Evolutionary conservation across 1,140 invertebrate genomes (phyloP).

Genomic region (Ptiloglossa arizonensis): DNA sequence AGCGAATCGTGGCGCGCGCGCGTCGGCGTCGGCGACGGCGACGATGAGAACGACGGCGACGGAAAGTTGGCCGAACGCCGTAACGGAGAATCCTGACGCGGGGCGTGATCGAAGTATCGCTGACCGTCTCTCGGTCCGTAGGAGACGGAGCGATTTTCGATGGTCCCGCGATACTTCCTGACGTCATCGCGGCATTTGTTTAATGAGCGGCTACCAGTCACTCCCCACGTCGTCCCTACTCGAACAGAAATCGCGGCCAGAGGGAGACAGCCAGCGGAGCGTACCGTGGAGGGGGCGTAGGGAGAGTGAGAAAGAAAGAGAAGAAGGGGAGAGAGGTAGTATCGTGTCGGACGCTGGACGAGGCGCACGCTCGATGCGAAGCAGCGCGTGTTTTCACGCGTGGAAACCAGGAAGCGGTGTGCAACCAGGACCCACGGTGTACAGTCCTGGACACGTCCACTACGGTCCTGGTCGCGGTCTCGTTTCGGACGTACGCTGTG

Average conservation of each 20-base stretch:
- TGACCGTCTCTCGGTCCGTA: background rate
- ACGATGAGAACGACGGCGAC: too few relatives aligned
- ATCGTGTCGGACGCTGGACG: conserved; percentile 80
- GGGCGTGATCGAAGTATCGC: conserved; percentile 43
- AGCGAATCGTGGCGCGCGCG: too few relatives aligned
- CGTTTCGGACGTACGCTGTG: conserved; percentile 23
- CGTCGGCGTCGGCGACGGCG: too few relatives aligned
- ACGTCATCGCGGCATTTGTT: conserved; percentile 69
- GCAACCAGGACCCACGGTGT: conserved; percentile 50
- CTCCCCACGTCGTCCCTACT: conserved; percentile 49
- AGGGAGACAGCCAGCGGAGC: conserved; percentile 56
- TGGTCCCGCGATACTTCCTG: conserved; percentile 51
- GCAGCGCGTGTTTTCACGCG: conserved; percentile 73
- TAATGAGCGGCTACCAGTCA: conserved; percentile 68
- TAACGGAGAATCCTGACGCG: too few relatives aligned
- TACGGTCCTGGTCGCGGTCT: conserved; percentile 37
- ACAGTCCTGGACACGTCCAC: conserved; percentile 50
- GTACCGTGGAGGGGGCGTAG: conserved; percentile 73
- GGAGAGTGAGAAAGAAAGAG: conserved; percentile 73
- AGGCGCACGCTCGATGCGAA: conserved; percentile 79
- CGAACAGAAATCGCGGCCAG: conserved; percentile 52
- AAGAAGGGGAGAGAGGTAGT: conserved; percentile 77
- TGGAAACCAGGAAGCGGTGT: conserved; percentile 60
- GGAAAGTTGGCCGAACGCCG: background rate
- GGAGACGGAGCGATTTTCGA: conserved; percentile 46